These are phyloP conservation scores for Brachylomia viminalis DNA, from an alignment of 2,888 invertebrate species.

Conservation along the genomic window DNA sequence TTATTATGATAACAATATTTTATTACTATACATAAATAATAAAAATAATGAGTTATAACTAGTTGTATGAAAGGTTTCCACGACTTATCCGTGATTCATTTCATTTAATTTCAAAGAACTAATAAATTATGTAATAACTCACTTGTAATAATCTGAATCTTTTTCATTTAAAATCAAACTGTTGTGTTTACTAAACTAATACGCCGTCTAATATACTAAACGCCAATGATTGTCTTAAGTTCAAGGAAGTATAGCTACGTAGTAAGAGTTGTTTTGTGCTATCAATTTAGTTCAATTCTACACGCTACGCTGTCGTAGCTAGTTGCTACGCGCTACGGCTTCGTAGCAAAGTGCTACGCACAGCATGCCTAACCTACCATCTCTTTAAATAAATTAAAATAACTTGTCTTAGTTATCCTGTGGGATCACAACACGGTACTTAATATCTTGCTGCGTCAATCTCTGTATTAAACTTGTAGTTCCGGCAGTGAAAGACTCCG, in stretches of 20 bases:
- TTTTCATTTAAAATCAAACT: neutral
- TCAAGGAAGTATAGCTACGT: neutral
- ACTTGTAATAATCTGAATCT: neutral
- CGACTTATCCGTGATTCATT: neutral
- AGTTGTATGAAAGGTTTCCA: neutral
- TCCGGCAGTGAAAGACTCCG: neutral
- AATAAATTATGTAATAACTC: neutral
- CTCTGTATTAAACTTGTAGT: neutral
- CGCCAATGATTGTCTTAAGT: neutral
- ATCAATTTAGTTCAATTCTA: neutral
- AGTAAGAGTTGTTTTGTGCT: neutral
- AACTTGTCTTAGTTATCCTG: neutral
- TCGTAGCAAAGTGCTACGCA: neutral
- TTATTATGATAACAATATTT: neutral
- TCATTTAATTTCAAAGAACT: no score
- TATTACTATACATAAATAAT: neutral
- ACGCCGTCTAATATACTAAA: neutral
- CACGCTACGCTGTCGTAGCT: neutral
- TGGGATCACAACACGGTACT: neutral
- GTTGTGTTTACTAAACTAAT: neutral
- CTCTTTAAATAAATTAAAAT: neutral
- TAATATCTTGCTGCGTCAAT: neutral
- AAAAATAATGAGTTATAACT: neutral
- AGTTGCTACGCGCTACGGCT: neutral
- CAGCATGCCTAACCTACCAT: neutral